Base-by-base conservation (phyloP, 2,797 vertebrate genomes). In the Darevskia nairensis region DNA sequence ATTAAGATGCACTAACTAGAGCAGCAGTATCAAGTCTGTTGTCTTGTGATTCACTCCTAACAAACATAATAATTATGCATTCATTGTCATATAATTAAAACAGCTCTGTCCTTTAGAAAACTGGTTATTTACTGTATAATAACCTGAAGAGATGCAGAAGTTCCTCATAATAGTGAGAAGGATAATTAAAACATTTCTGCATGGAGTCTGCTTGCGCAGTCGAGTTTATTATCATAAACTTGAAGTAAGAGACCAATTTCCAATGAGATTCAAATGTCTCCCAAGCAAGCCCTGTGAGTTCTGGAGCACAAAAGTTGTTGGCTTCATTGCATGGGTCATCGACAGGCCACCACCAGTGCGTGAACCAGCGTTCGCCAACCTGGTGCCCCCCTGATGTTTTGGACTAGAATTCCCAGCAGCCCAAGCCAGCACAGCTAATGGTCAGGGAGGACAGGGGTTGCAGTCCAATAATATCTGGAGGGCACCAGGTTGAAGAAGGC, bases 61-160 rank as follows among this genome's bases (percentile, higher is more conserved):
- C 98, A 99, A 99, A 99, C 98, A 99, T 97, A 99, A 99, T 99
- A 99, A 99, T 99, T 99, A 99, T 98, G 97, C 98, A 99, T 99
- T 99, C 98, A 99, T 98, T 99, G 98, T 98, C 97, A 98, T 98
- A 98, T 99, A 99, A 99, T 99, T 99, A 99, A 99, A 98, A 99
- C 98, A 98, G 98, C 96, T 98, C 98, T 98, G 98, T 99, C 98
- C 98, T 98, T 98, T 98, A 98, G 98, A 96, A 97, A 97, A 97
- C 96, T 96, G 96, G 96, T 96, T 97, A 97, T 97, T 97, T 97
- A 96, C 96, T 96, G 96, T 96, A 96, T 97, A 96, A 97, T 97
- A 97, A 97, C 96, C 95, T 96, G 96, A 97, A 97, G 97, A 97
- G 96, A 96, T 94, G 95, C 96, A 97, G 96, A 97, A 97, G 96